Evolutionary conservation across 1,140 invertebrate species (phyloP).

Genomic region (Sarcophaga bullata): DNA sequence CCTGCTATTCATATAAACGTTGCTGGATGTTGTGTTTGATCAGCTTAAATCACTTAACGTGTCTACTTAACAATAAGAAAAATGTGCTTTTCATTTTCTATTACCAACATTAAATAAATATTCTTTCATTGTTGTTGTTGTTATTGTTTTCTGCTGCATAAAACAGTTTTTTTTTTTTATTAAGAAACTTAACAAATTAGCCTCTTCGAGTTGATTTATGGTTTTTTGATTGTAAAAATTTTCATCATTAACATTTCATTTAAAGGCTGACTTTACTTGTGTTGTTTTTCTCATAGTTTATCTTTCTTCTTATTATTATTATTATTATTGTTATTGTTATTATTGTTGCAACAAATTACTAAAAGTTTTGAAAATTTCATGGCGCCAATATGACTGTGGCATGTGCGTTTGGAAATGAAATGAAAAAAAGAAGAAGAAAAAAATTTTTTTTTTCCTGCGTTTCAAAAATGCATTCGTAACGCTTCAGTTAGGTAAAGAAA

Average conservation of each 20-base stretch:
- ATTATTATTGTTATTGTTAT: background rate
- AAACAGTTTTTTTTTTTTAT: background rate
- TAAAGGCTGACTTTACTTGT: too few relatives aligned
- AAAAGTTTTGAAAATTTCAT: background rate
- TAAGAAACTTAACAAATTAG: background rate
- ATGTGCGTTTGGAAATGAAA: conserved; percentile 8
- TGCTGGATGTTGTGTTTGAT: too few relatives aligned
- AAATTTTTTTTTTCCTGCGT: background rate
- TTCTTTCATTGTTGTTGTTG: too few relatives aligned
- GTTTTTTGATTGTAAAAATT: background rate
- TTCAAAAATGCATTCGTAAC: background rate
- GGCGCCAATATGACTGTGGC: conserved; percentile 17
- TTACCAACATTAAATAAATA: too few relatives aligned
- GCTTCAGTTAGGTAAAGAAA: background rate
- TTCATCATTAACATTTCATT: background rate
- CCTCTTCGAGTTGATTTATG: background rate
- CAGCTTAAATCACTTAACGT: too few relatives aligned
- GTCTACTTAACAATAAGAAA: too few relatives aligned
- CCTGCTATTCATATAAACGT: too few relatives aligned
- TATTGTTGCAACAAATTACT: background rate
- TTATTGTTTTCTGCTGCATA: too few relatives aligned
- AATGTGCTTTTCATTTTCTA: too few relatives aligned
- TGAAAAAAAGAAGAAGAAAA: too few relatives aligned
- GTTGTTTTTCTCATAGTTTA: too few relatives aligned
- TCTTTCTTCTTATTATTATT: too few relatives aligned